phyloP scores from a whole-genome alignment of 30 jellyfish, hydroid and myxozoan species.

The Hydractinia echinata region DNA sequence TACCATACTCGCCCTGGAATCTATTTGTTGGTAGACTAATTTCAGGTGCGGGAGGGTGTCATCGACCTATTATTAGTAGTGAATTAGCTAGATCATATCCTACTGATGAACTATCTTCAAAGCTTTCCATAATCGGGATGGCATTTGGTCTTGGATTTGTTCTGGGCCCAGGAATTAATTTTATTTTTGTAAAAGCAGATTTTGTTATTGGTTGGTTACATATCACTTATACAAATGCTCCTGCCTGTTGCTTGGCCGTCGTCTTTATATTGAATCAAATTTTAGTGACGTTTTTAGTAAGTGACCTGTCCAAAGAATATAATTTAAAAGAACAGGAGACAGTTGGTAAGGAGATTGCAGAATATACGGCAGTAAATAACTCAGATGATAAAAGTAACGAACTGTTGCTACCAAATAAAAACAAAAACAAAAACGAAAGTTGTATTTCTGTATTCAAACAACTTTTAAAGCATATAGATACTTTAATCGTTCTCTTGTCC shows the following conservation, averaged over 20 bases:
- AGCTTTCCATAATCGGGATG: slow-evolving; percentile 14
- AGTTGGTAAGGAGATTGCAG: background rate
- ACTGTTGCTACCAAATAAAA: too few relatives aligned
- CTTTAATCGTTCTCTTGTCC: background rate
- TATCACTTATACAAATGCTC: slow-evolving; percentile 17
- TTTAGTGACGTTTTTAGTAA: background rate
- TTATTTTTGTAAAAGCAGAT: background rate
- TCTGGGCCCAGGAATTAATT: slow-evolving; percentile 33
- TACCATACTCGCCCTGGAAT: background rate
- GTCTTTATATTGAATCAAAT: background rate
- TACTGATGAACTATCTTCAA: background rate
- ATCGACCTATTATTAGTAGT: background rate
- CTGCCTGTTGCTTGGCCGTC: slow-evolving; percentile 29
- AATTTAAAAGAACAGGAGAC: background rate
- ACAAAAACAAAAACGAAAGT: too few relatives aligned
- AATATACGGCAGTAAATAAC: background rate
- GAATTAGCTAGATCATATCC: slow-evolving; percentile 1
- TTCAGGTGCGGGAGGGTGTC: background rate
- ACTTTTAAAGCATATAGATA: background rate
- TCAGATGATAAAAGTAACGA: too few relatives aligned
- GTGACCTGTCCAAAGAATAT: slow-evolving; percentile 24
- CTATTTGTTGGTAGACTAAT: background rate
- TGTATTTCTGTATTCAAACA: too few relatives aligned
- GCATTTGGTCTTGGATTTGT: slow-evolving; percentile 24
- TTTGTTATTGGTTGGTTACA: slow-evolving; percentile 32